phyloP scores from a whole-genome alignment of 2,888 invertebrate genomes.

The Glyphotaelius pellucidus region DNA sequence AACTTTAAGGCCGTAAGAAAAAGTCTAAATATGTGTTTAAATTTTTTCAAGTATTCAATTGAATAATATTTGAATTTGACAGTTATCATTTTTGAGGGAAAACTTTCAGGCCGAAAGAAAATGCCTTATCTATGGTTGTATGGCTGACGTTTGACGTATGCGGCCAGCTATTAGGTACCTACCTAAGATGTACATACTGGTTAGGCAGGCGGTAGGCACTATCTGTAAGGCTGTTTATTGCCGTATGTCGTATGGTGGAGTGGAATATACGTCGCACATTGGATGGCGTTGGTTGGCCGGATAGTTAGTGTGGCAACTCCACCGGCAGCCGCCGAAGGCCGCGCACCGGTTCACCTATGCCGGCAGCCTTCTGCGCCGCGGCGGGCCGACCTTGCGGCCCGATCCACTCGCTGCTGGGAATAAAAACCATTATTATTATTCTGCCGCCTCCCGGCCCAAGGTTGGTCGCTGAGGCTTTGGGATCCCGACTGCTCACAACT shows the following conservation, averaged over 20 bases:
- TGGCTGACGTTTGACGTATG: neutral
- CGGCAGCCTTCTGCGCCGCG: conserved; percentile 54
- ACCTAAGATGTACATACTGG: neutral
- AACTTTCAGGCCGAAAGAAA: neutral
- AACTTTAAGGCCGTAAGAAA: too few species aligned
- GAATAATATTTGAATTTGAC: neutral
- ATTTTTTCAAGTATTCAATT: too few species aligned
- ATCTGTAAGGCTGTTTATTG: neutral
- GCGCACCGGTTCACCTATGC: conserved; percentile 62
- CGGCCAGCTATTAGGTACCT: neutral
- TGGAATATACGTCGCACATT: neutral
- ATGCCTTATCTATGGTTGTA: conserved; percentile 7
- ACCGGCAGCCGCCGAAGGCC: conserved; percentile 55
- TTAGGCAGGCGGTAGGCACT: neutral
- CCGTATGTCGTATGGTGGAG: neutral
- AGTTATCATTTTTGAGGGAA: neutral
- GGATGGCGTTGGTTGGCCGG: neutral
- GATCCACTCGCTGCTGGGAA: conserved; percentile 61
- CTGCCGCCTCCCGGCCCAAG: conserved; percentile 58
- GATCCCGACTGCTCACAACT: conserved; percentile 44
- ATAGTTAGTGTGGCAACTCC: conserved; percentile 45
- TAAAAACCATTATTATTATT: conserved; percentile 61
- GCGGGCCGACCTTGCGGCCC: conserved; percentile 45
- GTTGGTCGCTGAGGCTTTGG: conserved; percentile 52
- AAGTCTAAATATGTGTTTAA: too few species aligned